Conservation (phyloP, 2,888 invertebrate genomes). For the Nipponacmea schrenckii region DNA sequence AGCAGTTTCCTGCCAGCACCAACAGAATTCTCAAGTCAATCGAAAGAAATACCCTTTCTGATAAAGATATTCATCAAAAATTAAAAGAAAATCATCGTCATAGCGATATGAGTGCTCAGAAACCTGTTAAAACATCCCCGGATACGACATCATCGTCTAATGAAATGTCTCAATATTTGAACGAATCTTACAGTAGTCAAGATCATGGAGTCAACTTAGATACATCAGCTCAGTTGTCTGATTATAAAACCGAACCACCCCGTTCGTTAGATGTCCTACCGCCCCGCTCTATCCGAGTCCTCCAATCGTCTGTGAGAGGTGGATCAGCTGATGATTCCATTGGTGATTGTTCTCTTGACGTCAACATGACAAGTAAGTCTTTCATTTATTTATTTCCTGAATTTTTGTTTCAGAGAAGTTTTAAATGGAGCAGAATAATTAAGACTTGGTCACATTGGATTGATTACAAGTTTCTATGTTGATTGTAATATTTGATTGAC, state of each 20-base stretch:
- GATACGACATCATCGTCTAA: background rate
- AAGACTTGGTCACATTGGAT: no score
- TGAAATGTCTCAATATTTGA: conserved; percentile 3
- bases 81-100: conserved; percentile 54
- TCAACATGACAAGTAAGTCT: conserved; percentile 52
- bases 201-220: conserved; percentile 7
- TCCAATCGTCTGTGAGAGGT: conserved; percentile 41
- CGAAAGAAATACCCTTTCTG: conserved; percentile 47
- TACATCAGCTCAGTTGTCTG: background rate
- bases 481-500: no score
- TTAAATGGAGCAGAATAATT: no score
- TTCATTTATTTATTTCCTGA: no score
- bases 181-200: background rate
- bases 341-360: conserved; percentile 60
- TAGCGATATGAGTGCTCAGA: background rate
- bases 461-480: no score
- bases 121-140: background rate
- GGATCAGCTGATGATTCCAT: conserved; percentile 56
- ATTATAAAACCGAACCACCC: conserved; percentile 34
- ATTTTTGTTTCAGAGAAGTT: no score
- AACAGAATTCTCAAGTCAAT: conserved; percentile 53
- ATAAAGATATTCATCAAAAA: conserved; percentile 55
- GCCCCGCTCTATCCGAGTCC: conserved; percentile 36
- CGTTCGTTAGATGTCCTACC: conserved; percentile 44
- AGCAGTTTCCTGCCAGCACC: conserved; percentile 25